Conservation (phyloP, 2,888 invertebrate genomes). For the Tachina fera region DNA sequence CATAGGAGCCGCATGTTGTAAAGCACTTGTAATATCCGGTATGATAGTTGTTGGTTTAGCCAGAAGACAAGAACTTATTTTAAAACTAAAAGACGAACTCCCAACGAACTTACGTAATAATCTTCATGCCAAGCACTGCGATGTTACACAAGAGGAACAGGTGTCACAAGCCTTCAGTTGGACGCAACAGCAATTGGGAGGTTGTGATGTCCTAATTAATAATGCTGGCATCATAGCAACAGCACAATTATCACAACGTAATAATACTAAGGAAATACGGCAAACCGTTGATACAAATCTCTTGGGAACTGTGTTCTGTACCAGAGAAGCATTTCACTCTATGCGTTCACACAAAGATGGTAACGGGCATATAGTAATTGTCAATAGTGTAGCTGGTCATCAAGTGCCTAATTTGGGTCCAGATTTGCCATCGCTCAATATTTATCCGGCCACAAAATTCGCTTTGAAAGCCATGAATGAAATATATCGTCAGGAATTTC, state of each 20-base stretch:
- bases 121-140: conserved; percentile 80
- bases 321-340: conserved; percentile 83
- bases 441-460: conserved; percentile 82
- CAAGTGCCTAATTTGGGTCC: conserved; percentile 80
- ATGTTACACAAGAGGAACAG: conserved; percentile 84
- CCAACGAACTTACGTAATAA: conserved; percentile 73
- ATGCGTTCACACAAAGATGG: conserved; percentile 81
- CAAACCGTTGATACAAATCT: conserved; percentile 84
- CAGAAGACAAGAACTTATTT: conserved; percentile 82
- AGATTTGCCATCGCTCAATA: conserved; percentile 80
- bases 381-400: conserved; percentile 83
- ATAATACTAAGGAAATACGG: conserved; percentile 77
- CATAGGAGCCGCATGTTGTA: conserved; percentile 84
- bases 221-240: conserved; percentile 85
- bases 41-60: conserved; percentile 85
- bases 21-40: conserved; percentile 83
- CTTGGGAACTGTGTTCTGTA: conserved; percentile 83
- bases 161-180: conserved; percentile 84
- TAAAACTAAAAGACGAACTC: conserved; percentile 74
- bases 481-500: conserved; percentile 82
- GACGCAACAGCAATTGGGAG: conserved; percentile 84
- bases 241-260: conserved; percentile 75
- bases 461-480: conserved; percentile 83
- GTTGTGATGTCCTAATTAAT: conserved; percentile 86
- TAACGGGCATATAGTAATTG: conserved; percentile 84